Evolutionary conservation across 2,888 invertebrate genomes (phyloP).

Genomic region (Cryptus viduatorius): DNA sequence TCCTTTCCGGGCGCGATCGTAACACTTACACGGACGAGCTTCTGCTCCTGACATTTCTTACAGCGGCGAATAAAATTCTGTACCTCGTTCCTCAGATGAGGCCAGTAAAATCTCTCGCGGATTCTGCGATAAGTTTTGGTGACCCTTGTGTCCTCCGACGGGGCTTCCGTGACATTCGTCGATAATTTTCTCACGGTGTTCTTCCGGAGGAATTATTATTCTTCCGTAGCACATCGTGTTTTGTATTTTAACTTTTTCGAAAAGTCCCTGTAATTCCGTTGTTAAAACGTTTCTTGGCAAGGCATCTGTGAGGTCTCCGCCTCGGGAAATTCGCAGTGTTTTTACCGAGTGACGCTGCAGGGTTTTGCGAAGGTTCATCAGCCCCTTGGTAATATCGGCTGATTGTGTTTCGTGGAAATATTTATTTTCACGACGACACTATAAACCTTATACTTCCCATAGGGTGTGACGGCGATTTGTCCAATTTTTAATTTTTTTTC

Average conservation of each 20-base stretch:
- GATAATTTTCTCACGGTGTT: slow-evolving; percentile 21
- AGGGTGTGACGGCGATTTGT: slow-evolving; percentile 25
- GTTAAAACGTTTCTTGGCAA: not conserved
- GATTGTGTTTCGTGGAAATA: slow-evolving; percentile 25
- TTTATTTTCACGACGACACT: slow-evolving; percentile 32
- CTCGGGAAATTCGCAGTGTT: slow-evolving; percentile 29
- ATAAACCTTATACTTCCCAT: slow-evolving; percentile 11
- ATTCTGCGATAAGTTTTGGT: slow-evolving; percentile 53
- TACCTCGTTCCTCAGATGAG: slow-evolving; percentile 56
- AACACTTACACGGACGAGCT: slow-evolving; percentile 33
- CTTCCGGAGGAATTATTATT: not conserved
- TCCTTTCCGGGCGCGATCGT: no score
- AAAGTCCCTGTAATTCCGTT: not conserved
- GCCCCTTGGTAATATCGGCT: not conserved
- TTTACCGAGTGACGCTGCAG: slow-evolving; percentile 2
- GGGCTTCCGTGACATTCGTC: slow-evolving; percentile 28
- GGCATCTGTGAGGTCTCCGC: slow-evolving; percentile 33
- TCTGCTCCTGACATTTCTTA: slow-evolving; percentile 49
- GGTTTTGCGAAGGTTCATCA: not conserved
- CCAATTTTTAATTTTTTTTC: slow-evolving; percentile 23
- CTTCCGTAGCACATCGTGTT: slow-evolving; percentile 35
- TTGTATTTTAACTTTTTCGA: not conserved
- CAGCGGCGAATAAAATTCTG: slow-evolving; percentile 62
- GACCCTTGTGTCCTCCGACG: slow-evolving; percentile 43
- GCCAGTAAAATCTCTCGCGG: slow-evolving; percentile 63